Base-by-base conservation (phyloP, 2,113 vertebrate genomes). In the Charadrius vociferus region DNA sequence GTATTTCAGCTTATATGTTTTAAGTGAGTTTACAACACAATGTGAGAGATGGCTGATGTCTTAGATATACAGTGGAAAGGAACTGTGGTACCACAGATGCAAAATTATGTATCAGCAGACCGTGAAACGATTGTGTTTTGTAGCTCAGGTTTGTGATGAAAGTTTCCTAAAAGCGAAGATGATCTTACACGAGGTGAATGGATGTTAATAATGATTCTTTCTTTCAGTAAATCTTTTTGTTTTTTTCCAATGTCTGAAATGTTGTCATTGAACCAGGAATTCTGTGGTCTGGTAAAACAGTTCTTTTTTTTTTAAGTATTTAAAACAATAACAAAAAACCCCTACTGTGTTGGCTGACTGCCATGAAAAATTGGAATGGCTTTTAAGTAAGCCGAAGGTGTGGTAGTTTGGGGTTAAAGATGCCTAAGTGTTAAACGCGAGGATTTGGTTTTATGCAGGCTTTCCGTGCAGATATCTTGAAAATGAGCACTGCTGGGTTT, bases 1-100 rank as follows among this genome's bases (percentile, higher is more conserved):
- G 21, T 65, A n/a, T 94, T 96, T 92, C 79, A 86, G 49, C 56
- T 79, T 78, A 96, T 95, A 93, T 88, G 67, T 20, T 85, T 80
- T 94, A 88, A 78, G 85, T 81, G 59, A 87, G 39, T 89, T 94
- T 89, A 62, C 55, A 63, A 29, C 20, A 6, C 20, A 30, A 32
- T 63, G 16, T 43, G 30, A 75, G 78, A 81, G 36, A 59, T 56
- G 49, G 83, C 37, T 92, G 27, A 50, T 79, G 53, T 80, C 50
- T 73, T 90, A 62, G 71, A 59, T 93, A 80, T 12, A 53, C 49
- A 70, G 10, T 5, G 16, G 62, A 87, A 90, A 80, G 78, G 58
- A 75, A 24, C 34, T 73, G 52, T 61, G n/a, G 32, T 94, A 87
- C 58, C 34, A 77, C 78, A 55, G 61, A 36, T 2, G 7, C 43